Evolutionary conservation across 2,113 vertebrate species (phyloP).

Genomic region (Pangasianodon hypophthalmus): DNA sequence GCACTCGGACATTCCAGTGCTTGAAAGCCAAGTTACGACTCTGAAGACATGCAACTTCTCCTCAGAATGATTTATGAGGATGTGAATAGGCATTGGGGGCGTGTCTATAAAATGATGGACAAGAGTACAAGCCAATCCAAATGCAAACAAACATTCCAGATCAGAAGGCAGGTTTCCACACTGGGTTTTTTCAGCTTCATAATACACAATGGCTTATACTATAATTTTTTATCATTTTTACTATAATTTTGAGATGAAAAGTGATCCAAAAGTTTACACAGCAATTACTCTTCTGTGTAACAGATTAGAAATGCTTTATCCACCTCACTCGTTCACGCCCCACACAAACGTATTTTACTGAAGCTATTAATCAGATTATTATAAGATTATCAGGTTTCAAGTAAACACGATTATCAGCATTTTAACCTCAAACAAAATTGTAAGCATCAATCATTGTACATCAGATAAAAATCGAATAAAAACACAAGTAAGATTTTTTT

Average conservation of each 20-base stretch:
- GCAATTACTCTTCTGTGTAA: too few relatives aligned
- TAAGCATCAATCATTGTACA: too few relatives aligned
- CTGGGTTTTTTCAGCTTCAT: background rate
- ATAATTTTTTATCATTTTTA: background rate
- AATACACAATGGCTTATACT: background rate
- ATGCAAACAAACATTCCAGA: background rate
- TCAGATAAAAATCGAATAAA: too few relatives aligned
- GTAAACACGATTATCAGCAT: too few relatives aligned
- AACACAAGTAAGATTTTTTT: background rate
- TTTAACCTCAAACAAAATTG: too few relatives aligned
- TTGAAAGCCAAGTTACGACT: background rate
- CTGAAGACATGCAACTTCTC: background rate
- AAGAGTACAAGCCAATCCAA: background rate
- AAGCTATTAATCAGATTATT: too few relatives aligned
- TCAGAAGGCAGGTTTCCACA: background rate
- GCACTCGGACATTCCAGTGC: background rate
- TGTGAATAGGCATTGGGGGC: background rate
- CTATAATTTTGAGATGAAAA: background rate
- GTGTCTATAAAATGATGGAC: background rate
- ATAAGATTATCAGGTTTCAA: too few relatives aligned
- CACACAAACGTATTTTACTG: too few relatives aligned
- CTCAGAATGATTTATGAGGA: background rate
- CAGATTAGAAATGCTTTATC: too few relatives aligned
- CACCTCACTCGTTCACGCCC: too few relatives aligned
- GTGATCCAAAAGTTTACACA: too few relatives aligned